Evolutionary conservation across 2,888 invertebrate species (phyloP).

Genomic region (Nephrotoma guestfalica): DNA sequence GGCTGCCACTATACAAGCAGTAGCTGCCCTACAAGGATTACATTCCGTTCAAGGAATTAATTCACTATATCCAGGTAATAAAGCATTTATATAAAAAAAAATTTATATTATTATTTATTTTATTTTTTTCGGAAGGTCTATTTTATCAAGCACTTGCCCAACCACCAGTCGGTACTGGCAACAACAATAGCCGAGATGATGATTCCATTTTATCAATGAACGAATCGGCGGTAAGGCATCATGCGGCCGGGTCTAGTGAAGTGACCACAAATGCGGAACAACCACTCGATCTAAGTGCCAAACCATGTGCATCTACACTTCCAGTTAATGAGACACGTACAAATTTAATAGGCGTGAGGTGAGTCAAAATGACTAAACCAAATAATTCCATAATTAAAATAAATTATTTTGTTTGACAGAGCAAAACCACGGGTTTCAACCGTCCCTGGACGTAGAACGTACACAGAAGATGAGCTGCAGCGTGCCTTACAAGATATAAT

Average conservation of each 20-base stretch:
- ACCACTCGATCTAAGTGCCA: constrained; percentile 76
- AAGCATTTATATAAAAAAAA: background rate
- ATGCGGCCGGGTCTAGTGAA: constrained; percentile 36
- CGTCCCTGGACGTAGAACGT: constrained; percentile 57
- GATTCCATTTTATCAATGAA: background rate
- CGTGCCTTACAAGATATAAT: constrained; percentile 90
- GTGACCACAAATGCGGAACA: constrained; percentile 42
- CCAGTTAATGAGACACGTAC: background rate
- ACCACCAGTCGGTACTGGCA: constrained; percentile 26
- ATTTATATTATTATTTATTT: background rate
- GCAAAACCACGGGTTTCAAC: constrained; percentile 52
- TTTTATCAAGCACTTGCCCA: constrained; percentile 19
- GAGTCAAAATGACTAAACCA: background rate
- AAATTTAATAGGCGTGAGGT: background rate
- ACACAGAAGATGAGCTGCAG: constrained; percentile 91
- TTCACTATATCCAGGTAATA: constrained; percentile 20
- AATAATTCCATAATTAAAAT: background rate
- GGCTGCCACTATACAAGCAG: constrained; percentile 49
- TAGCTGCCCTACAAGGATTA: constrained; percentile 37
- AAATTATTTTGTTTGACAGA: constrained; percentile 28
- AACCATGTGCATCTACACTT: constrained; percentile 38
- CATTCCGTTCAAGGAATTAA: constrained; percentile 15
- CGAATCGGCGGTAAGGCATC: constrained; percentile 23
- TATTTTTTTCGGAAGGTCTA: constrained; percentile 7
- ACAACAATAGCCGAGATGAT: constrained; percentile 15